Evolutionary conservation across 2,797 vertebrate genomes (phyloP), one percentile per base, ranked within the genome.

Genomic region (Steatocranus sp.): DNA sequence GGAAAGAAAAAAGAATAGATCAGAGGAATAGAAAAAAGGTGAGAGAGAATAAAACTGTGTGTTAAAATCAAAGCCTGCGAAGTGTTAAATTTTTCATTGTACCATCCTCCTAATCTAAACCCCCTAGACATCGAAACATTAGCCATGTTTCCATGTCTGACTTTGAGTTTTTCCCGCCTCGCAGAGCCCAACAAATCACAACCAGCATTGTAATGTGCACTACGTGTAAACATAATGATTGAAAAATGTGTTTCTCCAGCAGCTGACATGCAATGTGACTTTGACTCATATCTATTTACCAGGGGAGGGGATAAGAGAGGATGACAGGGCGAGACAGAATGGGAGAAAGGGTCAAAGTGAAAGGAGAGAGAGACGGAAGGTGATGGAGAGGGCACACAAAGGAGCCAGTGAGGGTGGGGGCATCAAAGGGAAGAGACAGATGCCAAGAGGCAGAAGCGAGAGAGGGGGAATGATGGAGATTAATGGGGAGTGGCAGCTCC

Each of bases 381-480:
- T 75, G 86, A 87, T 23, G 41, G 82, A 82, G 87, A 49, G 74
- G 74, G 74, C 63, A 77, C 84, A 84, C 8, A 23, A 74, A 68
- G 80, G 76, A 75, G 73, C 8, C 25, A 5, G 20, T 61, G 70
- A 79, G 83, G 77, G 61, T 48, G 76, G 73, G 63, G 78, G 82
- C 53, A 82, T 34, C 17, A 50, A 51, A 76, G 83, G 84, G 73
- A 76, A 79, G 79, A 90, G 84, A 87, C 75, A 81, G 87, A 92
- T 84, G 88, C 81, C 88, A 87, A 87, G 85, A 86, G 87, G 92
- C 86, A 90, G 85, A 70, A 87, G 84, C 76, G 84, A 87, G 86
- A 91, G 89, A 83, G 80, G 81, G 66, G 81, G 86, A 90, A 91
- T 95, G 95, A 95, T 94, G 84, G 93, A 95, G 93, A 95, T 95